Base-by-base conservation (phyloP, 2,888 invertebrate genomes). In the Pandemis corylana region DNA sequence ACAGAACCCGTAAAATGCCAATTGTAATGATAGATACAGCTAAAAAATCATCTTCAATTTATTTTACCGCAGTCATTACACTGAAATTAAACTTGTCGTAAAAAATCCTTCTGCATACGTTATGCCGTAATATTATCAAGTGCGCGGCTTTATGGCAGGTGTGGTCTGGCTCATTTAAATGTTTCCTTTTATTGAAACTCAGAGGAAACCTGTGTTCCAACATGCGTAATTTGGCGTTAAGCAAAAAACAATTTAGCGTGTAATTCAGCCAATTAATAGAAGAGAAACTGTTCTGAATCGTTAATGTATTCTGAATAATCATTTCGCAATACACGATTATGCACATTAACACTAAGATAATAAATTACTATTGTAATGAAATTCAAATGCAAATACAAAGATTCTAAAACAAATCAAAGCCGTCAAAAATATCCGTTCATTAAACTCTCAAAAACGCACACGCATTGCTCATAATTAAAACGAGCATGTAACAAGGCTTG, bases 221-320 rank as follows among this genome's bases (percentile, higher is more conserved):
- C 66, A 4, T 59, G 28, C 59, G 66, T 70, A 74, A 70, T 74
- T 75, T 71, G 15, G 63, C 67, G 51, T 62, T 44, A 53, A 75
- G 67, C 75, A 67, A 75, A 71, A 72, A 75, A 75, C 44, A 2
- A 12, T 36, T 67, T 75, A 46, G 63, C 75, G 67, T 65, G 42
- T 42, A 65, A 74, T 46, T 63, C 46, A 20, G 67, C 28, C 44
- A 62, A 41, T 75, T 71, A 75, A 70, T 67, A 15, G 36, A 67
- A 62, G 70, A 67, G 75, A 75, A 75, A 75, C 75, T 67, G 49
- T 62, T 70, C 66, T 70, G 49, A 62, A 71, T 63, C 20, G 51
- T 28, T 71, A 75, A 75, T 67, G 44, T 70, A 74, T 61, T 70
- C 75, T 63, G 75, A 75, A 67, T 63, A 75, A 71, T 71, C 63